Base-by-base conservation (phyloP, 2,113 vertebrate species). In the Colius striatus region DNA sequence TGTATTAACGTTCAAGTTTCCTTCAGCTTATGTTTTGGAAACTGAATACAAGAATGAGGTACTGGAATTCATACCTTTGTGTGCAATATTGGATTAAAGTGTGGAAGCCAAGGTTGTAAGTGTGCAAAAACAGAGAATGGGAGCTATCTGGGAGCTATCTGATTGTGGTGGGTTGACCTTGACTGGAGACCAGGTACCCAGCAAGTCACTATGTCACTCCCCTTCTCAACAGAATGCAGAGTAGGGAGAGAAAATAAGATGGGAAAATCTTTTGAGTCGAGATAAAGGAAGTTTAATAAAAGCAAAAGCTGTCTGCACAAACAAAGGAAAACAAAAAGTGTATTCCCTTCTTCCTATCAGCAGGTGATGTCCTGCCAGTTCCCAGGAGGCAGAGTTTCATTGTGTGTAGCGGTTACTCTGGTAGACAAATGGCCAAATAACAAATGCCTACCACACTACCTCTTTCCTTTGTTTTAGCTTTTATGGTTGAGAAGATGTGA, bases 331-430 rank as follows among this genome's bases (percentile, higher is more conserved):
- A 23, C 26, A 30, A 26, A 43, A 51, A 12, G 22, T 67, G 51
- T 73, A 54, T 76, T 85, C 21, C 63, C 20, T 70, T 8, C 20
- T 75, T 65, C 9, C 26, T 36, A 32, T 65, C 32, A 77, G 17
- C 29, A 53, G 36, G 47, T 6, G 10, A 32, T 27, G 48, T 53
- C 29, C 32, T 50, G 41, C 27, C 20, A 32, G 34, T 73, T 73
- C 32, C 20, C 20, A 10, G 15, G 66, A 78, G 68, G 21, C 8
- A 34, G 21, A 26, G 9, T 18, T 84, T 47, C 21, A 47, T 32
- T 41, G 51, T 0, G 0, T 0, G 0, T 19, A 93, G 20, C 4
- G 10, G 36, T 63, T 75, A 23, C n/a, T 70, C 43, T 63, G 25
- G 48, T 89, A 57, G 48, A 62, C 22, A 62, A 60, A 36, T 10